Conservation (phyloP, 2,113 vertebrate species). For the Enhydra lutris region DNA sequence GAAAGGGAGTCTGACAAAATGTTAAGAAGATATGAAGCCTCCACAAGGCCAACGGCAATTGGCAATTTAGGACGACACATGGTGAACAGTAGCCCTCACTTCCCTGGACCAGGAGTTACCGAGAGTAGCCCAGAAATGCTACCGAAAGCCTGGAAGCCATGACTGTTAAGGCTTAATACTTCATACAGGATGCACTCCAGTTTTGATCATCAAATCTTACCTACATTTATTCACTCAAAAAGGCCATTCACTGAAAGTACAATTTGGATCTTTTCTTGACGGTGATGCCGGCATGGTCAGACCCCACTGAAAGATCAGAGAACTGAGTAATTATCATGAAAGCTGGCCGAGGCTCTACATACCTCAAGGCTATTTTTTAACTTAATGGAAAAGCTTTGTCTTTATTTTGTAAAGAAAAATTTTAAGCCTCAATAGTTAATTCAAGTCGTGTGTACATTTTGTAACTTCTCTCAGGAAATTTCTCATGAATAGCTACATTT, state of each 20-base stretch:
- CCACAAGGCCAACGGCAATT: neutral
- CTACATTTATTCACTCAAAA: neutral
- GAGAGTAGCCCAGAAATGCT: neutral
- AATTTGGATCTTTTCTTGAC: constrained; percentile 1
- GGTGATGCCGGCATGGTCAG: neutral
- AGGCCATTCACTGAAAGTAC: neutral
- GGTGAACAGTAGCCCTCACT: neutral
- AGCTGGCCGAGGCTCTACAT: neutral
- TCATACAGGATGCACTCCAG: too few species aligned
- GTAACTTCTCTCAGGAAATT: constrained; percentile 37
- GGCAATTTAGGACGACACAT: neutral
- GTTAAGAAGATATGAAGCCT: neutral
- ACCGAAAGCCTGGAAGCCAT: neutral
- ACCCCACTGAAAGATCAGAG: neutral
- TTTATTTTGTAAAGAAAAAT: neutral
- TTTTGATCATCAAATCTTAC: neutral
- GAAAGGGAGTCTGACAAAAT: neutral
- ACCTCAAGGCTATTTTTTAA: neutral
- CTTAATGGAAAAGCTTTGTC: neutral
- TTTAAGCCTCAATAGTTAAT: neutral
- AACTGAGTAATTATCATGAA: neutral
- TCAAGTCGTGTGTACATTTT: constrained; percentile 26
- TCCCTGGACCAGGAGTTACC: neutral
- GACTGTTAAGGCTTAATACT: neutral
- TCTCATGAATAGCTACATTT: constrained; percentile 46